Evolutionary conservation across 2,797 vertebrate species (phyloP), one percentile per base, ranked within the genome.

Genomic region (Euphonia xanthogaster): DNA sequence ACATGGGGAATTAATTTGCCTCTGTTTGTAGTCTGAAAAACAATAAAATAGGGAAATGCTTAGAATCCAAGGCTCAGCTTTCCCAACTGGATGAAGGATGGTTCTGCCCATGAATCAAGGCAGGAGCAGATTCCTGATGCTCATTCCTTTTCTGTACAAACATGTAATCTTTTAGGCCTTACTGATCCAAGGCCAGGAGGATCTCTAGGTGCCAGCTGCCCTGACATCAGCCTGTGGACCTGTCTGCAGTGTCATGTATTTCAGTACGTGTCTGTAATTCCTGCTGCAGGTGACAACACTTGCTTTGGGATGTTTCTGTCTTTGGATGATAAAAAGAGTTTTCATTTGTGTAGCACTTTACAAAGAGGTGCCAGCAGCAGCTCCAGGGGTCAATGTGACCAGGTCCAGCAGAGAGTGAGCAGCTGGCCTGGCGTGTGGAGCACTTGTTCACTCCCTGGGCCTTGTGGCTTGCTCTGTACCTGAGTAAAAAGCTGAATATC

Each of bases 1-100:
- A 90, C 89, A 94, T 81, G 55, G 82, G 91, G 89, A 94, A 95
- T 91, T 94, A 55, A 93, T 96, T 94, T 96, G 76, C n/a, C 27
- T 93, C 68, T 71, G 45, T 60, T 86, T 93, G 78, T 83, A 93
- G 66, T 81, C 76, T 84, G 82, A 57, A 75, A 96, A 95, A 93
- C 94, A 97, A 80, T 92, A 57, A 95, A 90, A 90, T 12, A 83
- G 76, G 78, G 40, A 93, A 81, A 83, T 57, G 70, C 66, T 88
- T 70, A 83, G 62, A 80, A 55, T 75, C 88, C 81, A 31, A 54
- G 82, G 54, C 61, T 86, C 1, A 1, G 71, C 60, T 87, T 93
- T 93, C 54, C 85, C 62, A 58, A 44, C 14, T 44, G 62, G 37
- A 68, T 72, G 78, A 74, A 75, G 73, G 79, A 44, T 42, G 58